Percentiles rank a stretch among this genome's conserved stretches.
phyloP scores from a whole-genome alignment of 2,113 vertebrate species.

The Leptocoma aspasia region DNA sequence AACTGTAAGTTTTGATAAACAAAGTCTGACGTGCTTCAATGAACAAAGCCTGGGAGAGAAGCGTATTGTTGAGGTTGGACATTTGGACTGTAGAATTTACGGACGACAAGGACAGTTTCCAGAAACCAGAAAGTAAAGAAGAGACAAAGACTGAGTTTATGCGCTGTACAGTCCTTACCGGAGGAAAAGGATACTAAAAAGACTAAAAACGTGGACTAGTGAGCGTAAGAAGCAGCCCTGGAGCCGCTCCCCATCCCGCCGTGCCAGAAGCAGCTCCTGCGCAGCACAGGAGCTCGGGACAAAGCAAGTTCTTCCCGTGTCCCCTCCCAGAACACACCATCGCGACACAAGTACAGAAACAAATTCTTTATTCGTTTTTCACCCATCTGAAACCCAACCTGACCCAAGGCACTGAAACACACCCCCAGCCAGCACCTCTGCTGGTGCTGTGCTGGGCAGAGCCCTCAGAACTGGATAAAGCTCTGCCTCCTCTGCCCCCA shows the following conservation, averaged over 20 bases:
- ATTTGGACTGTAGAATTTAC: not conserved
- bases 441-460: not conserved
- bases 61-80: not conserved
- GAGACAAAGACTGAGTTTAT: not conserved
- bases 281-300: fast-evolving
- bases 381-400: not conserved
- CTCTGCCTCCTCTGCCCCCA: not conserved
- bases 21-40: not conserved
- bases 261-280: too few species aligned
- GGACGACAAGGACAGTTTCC: not conserved
- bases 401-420: not conserved
- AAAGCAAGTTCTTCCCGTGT: not conserved
- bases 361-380: not conserved
- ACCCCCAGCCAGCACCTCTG: not conserved
- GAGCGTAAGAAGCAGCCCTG: not conserved
- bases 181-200: not conserved
- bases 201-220: not conserved
- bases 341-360: not conserved
- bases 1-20: not conserved
- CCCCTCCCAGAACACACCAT: not conserved
- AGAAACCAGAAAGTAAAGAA: not conserved
- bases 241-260: fast-evolving
- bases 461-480: not conserved
- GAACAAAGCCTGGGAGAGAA: not conserved
- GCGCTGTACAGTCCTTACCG: not conserved